phyloP scores from a whole-genome alignment of 2,888 invertebrate species.

The Coremacera marginata region DNA sequence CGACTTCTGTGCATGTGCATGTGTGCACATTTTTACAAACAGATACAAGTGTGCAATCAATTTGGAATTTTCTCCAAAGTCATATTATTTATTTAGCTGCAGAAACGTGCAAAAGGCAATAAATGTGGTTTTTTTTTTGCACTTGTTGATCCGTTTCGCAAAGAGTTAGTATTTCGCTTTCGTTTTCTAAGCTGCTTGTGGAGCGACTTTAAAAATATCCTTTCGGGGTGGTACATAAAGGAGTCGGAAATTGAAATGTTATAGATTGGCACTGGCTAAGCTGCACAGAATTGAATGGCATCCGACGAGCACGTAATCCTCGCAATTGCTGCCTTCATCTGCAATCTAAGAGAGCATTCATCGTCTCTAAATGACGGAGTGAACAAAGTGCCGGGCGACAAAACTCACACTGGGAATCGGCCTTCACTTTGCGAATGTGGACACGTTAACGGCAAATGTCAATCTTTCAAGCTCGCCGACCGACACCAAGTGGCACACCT shows the following conservation, averaged over 20 bases:
- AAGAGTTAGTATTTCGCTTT: conserved; percentile 18
- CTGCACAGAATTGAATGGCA: conserved; percentile 46
- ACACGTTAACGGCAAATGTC: conserved; percentile 30
- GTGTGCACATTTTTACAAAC: conserved; percentile 2
- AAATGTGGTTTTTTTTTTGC: conserved; percentile 35
- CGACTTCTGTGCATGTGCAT: neutral
- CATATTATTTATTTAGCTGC: conserved; percentile 35
- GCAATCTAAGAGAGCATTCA: conserved; percentile 43
- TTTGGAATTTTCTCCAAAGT: conserved; percentile 26
- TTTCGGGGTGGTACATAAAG: conserved; percentile 30
- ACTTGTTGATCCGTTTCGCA: conserved; percentile 38
- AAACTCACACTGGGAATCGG: conserved; percentile 24
- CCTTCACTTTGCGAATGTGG: conserved; percentile 23
- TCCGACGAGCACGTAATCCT: conserved; percentile 64
- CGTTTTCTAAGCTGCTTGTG: conserved; percentile 10
- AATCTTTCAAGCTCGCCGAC: conserved; percentile 5
- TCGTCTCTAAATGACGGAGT: conserved; percentile 10
- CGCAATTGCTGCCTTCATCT: conserved; percentile 59
- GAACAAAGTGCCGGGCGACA: neutral
- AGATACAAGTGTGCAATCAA: conserved; percentile 33
- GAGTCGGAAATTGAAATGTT: conserved; percentile 48
- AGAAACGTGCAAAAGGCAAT: conserved; percentile 33
- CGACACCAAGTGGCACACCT: neutral
- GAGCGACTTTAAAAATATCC: neutral
- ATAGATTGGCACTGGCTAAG: conserved; percentile 47